Percentiles rank a stretch among this genome's conserved stretches.
Conservation (phyloP, 2,797 vertebrate genomes). For the Lates japonicus region DNA sequence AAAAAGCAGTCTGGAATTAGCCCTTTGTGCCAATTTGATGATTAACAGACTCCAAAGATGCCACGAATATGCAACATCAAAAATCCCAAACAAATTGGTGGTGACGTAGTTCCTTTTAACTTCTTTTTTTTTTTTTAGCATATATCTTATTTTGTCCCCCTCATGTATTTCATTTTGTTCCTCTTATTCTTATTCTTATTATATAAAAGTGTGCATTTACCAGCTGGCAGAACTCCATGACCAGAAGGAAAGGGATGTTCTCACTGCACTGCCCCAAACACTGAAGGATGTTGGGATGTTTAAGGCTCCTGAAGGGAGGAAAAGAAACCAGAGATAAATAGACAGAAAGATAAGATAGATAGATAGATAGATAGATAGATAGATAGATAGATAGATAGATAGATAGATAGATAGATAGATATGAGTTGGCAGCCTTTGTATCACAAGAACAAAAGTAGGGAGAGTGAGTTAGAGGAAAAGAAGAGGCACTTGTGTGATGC, state of each 20-base stretch:
- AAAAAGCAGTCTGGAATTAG: neutral
- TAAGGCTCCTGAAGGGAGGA: conserved; percentile 88
- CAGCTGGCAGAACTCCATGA: conserved; percentile 97
- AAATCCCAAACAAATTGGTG: neutral
- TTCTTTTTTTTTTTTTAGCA: neutral
- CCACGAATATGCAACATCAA: neutral
- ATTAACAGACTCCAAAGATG: neutral
- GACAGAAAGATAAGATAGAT: conserved; percentile 1
- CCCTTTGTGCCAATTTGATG: neutral
- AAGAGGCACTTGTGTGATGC: neutral
- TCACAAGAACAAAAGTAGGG: neutral
- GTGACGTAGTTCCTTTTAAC: neutral
- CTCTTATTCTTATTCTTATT: neutral
- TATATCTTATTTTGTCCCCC: neutral
- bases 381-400: neutral
- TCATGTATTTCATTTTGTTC: neutral
- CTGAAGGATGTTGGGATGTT: conserved; percentile 94
- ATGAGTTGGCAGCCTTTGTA: neutral
- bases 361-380: conserved; percentile 13
- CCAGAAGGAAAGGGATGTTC: conserved; percentile 91
- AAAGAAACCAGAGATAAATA: neutral
- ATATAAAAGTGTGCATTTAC: conserved; percentile 78
- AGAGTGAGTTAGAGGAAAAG: neutral
- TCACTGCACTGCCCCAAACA: conserved; percentile 94
- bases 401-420: conserved; percentile 6